A percentile compares a stretch with the other conserved stretches of the same genome.
phyloP scores from a whole-genome alignment of 2,113 vertebrate species.

The Nettapus auritus region DNA sequence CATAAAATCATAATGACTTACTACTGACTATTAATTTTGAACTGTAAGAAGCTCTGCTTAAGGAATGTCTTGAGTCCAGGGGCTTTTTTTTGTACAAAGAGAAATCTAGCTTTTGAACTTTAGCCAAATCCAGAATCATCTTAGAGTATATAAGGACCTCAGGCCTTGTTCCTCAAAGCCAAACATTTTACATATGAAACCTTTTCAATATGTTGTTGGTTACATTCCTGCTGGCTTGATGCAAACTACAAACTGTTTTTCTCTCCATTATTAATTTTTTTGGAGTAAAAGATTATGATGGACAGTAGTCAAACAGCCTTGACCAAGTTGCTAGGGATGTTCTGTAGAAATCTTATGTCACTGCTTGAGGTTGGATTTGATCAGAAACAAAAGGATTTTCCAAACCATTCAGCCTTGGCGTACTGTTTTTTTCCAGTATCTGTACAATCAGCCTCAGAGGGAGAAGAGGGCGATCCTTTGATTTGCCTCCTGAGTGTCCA shows the following conservation, averaged over 20 bases:
- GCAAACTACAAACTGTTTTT: neutral
- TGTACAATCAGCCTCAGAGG: neutral
- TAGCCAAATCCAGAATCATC: neutral
- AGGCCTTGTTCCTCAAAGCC: neutral
- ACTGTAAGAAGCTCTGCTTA: slow-evolving; percentile 1
- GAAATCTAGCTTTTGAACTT: slow-evolving; percentile 6
- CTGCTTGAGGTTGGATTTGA: neutral
- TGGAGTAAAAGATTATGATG: neutral
- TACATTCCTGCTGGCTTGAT: neutral
- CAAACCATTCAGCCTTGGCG: neutral
- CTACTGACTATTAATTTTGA: slow-evolving; percentile 14
- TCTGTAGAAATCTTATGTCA: neutral
- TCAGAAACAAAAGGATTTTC: neutral
- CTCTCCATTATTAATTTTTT: neutral
- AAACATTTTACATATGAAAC: neutral
- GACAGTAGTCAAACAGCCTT: neutral
- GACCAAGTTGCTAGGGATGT: neutral
- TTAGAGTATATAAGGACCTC: neutral
- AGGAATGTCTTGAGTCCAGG: neutral
- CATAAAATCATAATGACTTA: slow-evolving; percentile 31
- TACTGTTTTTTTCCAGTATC: neutral
- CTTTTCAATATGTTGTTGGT: neutral
- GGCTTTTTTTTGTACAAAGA: slow-evolving; percentile 6
- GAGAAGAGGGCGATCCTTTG: neutral
- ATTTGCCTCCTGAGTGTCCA: rapidly evolving